These are phyloP conservation scores for Phrynocephalus vlangalii DNA, from an alignment of 2,797 vertebrate genomes.

Conservation along the genomic window DNA sequence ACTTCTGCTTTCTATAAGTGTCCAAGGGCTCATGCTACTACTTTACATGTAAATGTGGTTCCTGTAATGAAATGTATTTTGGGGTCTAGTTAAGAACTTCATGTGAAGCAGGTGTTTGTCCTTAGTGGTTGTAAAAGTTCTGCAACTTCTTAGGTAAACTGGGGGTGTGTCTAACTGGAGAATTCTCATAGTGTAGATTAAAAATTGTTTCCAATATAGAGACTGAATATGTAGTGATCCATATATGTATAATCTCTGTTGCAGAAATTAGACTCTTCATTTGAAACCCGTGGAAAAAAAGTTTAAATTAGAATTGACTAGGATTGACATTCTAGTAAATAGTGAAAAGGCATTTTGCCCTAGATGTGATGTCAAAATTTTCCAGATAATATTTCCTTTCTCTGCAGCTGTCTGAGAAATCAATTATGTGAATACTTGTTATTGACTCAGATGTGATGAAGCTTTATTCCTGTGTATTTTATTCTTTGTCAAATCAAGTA, in stretches of 20 bases:
- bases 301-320: not conserved
- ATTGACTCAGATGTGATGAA: not conserved
- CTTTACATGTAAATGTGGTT: not conserved
- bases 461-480: not conserved
- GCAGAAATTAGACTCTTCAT: not conserved
- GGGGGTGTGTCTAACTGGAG: not conserved
- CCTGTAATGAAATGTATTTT: not conserved
- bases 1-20: not conserved
- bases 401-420: not conserved
- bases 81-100: not conserved
- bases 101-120: not conserved
- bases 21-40: not conserved
- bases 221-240: too few relatives aligned
- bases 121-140: not conserved
- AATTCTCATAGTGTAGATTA: not conserved
- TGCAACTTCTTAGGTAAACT: not conserved
- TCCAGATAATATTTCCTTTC: not conserved
- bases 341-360: not conserved
- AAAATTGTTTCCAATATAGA: not conserved
- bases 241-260: not conserved
- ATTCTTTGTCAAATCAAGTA: not conserved
- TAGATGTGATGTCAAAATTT: not conserved
- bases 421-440: too few relatives aligned
- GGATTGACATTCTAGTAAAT: not conserved
- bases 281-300: not conserved